Conservation (phyloP, 2,797 vertebrate genomes). For the Pteropus rufus region DNA sequence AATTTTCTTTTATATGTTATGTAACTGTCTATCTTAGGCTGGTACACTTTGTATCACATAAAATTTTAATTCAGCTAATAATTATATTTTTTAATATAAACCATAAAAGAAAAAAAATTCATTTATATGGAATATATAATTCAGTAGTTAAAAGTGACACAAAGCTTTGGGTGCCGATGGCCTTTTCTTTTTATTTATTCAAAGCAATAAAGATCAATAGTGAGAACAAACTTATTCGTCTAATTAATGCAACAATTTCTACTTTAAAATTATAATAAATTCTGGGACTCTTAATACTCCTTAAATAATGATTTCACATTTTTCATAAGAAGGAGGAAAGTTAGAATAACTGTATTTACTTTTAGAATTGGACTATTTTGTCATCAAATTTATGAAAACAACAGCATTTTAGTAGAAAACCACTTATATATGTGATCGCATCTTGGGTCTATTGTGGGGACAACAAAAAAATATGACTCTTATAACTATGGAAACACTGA, state of each 20-base stretch:
- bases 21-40: neutral
- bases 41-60: neutral
- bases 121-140: slow-evolving; percentile 50
- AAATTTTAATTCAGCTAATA: neutral
- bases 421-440: neutral
- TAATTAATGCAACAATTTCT: neutral
- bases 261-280: slow-evolving; percentile 26
- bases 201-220: slow-evolving; percentile 33
- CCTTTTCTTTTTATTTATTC: slow-evolving; percentile 35
- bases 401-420: neutral
- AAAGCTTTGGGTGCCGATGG: neutral
- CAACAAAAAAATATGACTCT: neutral
- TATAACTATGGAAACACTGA: slow-evolving; percentile 4
- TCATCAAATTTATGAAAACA: neutral
- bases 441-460: neutral
- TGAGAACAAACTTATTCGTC: neutral
- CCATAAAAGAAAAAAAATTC: slow-evolving; percentile 26
- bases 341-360: neutral
- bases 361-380: neutral
- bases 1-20: neutral
- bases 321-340: neutral
- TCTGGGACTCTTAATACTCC: neutral
- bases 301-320: neutral
- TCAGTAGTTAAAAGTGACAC: slow-evolving; percentile 25
- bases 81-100: slow-evolving; percentile 27